Percentiles rank a stretch among this genome's conserved stretches.
Evolutionary conservation across 2,113 vertebrate genomes (phyloP).

Genomic region (Pycnonotus jocosus): DNA sequence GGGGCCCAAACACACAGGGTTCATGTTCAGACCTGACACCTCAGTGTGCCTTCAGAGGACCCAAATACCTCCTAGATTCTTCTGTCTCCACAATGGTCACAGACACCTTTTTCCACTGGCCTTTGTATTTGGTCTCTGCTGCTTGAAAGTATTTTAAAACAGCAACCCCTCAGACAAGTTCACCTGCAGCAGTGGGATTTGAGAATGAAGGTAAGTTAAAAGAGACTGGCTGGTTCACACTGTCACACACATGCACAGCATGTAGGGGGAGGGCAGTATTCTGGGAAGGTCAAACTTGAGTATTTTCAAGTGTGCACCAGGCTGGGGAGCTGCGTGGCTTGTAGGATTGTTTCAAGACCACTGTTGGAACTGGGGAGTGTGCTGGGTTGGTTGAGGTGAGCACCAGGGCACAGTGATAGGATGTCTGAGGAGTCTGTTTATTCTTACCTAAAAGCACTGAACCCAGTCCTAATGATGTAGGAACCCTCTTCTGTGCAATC

Average conservation of each 20-base stretch:
- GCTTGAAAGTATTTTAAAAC: neutral
- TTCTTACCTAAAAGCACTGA: neutral
- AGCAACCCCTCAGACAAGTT: neutral
- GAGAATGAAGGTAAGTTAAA: neutral
- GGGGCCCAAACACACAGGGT: neutral
- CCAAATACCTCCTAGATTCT: neutral
- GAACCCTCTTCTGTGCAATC: neutral
- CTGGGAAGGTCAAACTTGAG: neutral
- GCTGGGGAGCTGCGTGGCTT: rapidly evolving
- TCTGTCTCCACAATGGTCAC: neutral
- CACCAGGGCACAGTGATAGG: neutral
- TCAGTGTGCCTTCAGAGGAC: rapidly evolving
- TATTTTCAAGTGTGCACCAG: neutral
- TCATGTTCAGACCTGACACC: neutral
- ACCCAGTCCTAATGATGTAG: neutral
- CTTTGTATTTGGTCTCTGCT: neutral
- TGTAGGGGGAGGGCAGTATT: neutral
- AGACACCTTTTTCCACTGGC: neutral
- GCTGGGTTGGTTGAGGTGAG: neutral
- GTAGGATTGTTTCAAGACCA: neutral
- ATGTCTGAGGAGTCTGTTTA: neutral
- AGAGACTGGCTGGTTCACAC: rapidly evolving
- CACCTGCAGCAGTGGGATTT: neutral
- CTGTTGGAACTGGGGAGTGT: neutral
- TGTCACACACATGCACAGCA: too few relatives aligned